Conservation (phyloP, 92 coral and sea anemone genomes). For the Isaurus tuberculatus region DNA sequence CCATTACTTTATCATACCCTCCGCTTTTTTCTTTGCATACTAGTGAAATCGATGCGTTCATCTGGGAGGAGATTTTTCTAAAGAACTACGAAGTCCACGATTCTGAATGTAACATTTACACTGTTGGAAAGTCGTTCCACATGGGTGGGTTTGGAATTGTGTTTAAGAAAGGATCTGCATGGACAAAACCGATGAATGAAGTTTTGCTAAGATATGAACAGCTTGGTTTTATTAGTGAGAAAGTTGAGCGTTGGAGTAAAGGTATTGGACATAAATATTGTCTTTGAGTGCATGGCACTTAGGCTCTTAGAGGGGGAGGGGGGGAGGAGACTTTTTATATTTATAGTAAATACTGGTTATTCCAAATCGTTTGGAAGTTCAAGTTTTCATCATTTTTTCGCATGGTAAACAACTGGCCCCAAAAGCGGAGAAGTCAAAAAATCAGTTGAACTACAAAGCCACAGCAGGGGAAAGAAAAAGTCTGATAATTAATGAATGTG, state of each 20-base stretch:
- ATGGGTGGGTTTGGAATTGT: slow-evolving; percentile 65
- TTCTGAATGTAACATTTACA: slow-evolving; percentile 46
- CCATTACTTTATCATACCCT: neutral
- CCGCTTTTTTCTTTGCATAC: neutral
- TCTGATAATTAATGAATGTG: no score
- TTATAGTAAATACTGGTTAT: no score
- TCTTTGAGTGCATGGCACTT: no score
- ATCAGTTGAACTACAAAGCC: no score
- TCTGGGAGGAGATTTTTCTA: slow-evolving; percentile 62
- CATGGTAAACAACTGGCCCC: no score
- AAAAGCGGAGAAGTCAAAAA: no score
- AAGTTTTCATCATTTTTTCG: no score
- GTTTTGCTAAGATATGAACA: slow-evolving; percentile 59
- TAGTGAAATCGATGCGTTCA: slow-evolving; percentile 64
- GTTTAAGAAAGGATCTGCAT: slow-evolving; percentile 54
- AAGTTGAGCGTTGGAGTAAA: slow-evolving; percentile 58
- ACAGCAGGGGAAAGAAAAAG: no score
- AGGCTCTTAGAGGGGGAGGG: no score
- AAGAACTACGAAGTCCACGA: slow-evolving; percentile 63
- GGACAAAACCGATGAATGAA: slow-evolving; percentile 60
- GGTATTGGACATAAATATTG: no score
- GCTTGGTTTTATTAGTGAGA: slow-evolving; percentile 42
- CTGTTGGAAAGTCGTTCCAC: slow-evolving; percentile 68
- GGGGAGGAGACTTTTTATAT: no score
- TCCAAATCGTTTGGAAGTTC: no score